Conservation (phyloP, 2,113 vertebrate species). For the Pachypanchax playfairii region DNA sequence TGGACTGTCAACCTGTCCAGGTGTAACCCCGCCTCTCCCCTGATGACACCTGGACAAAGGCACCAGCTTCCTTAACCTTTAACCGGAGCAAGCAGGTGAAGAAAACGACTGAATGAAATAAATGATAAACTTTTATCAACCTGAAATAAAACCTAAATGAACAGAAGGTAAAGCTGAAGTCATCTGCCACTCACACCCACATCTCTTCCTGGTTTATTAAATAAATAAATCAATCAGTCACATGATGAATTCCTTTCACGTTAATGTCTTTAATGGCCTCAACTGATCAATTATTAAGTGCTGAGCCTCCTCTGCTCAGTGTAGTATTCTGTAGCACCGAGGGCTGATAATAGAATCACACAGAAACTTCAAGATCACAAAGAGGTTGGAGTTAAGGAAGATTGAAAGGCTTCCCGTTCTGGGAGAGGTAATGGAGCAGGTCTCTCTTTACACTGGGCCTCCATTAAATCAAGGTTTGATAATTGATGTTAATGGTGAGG, state of each 20-base stretch:
- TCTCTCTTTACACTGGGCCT: slow-evolving; percentile 38
- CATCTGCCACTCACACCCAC: not conserved
- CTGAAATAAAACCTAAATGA: no score
- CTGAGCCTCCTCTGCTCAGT: slow-evolving; percentile 49
- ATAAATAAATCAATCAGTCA: slow-evolving; percentile 36
- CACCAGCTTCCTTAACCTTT: no score
- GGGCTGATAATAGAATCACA: slow-evolving; percentile 49
- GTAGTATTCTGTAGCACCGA: slow-evolving; percentile 63
- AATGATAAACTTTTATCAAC: no score
- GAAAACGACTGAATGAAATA: no score
- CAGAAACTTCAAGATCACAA: slow-evolving; percentile 48
- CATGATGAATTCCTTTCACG: slow-evolving; percentile 58
- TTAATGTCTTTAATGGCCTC: slow-evolving; percentile 71
- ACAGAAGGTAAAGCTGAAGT: not conserved
- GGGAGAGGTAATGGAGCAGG: slow-evolving; percentile 63
- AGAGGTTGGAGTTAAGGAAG: slow-evolving; percentile 28
- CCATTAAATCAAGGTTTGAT: slow-evolving; percentile 68
- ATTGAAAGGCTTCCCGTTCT: slow-evolving; percentile 25
- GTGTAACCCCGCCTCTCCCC: no score
- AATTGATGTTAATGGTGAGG: slow-evolving; percentile 74
- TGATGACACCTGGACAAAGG: no score
- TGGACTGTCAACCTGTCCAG: no score
- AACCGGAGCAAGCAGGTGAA: no score
- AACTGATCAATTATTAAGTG: slow-evolving; percentile 79
- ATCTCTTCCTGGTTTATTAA: slow-evolving; percentile 25